Percentiles rank a stretch among this genome's conserved stretches.
Conservation (phyloP, 2,797 vertebrate genomes). For the Tenualosa ilisha region DNA sequence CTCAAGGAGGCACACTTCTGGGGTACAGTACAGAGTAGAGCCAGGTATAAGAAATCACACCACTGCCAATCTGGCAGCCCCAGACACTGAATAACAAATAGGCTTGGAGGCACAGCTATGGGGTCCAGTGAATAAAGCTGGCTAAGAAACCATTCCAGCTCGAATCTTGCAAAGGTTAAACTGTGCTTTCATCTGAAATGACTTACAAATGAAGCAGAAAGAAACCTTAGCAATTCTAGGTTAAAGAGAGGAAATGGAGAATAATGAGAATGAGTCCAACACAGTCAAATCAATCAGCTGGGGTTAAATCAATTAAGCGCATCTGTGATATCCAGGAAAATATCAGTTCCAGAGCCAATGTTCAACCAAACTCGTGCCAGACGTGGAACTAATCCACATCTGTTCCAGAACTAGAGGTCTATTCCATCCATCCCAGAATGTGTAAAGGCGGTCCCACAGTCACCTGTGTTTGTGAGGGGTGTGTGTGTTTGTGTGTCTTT, state of each 20-base stretch:
- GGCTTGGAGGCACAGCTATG: no score
- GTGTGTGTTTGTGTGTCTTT: neutral
- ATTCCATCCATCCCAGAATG: no score
- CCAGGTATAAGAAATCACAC: neutral
- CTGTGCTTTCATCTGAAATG: neutral
- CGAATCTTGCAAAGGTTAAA: neutral
- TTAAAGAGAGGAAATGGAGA: neutral
- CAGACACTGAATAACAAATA: neutral
- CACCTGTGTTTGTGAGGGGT: neutral
- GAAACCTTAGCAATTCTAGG: neutral
- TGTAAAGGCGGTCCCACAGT: neutral
- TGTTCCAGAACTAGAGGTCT: neutral
- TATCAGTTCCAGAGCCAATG: slow-evolving; percentile 22
- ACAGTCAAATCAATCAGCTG: neutral
- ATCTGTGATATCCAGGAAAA: neutral
- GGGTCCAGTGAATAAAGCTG: neutral
- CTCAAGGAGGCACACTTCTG: no score
- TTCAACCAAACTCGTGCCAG: slow-evolving; percentile 18
- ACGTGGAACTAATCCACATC: neutral
- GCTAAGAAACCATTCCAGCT: neutral
- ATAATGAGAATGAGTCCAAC: neutral
- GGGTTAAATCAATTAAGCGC: neutral
- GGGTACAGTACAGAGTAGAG: no score
- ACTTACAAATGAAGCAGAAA: neutral
- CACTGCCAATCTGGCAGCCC: neutral